Percentiles rank a stretch among this genome's conserved stretches.
phyloP scores from a whole-genome alignment of 2,888 invertebrate genomes.

The Scaptomyza caliginosa region DNA sequence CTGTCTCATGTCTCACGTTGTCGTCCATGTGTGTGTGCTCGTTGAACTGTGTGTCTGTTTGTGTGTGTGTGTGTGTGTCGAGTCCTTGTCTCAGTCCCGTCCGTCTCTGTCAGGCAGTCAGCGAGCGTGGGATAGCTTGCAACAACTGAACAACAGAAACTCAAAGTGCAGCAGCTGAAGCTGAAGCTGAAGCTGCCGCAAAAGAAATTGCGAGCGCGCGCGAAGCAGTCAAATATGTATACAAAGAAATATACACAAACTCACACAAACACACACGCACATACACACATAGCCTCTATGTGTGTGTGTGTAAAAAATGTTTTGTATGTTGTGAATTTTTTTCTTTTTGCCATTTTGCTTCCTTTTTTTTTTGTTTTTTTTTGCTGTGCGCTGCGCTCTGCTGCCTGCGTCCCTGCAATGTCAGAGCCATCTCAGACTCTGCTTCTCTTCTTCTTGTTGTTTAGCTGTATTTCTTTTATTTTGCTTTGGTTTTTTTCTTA shows the following conservation, averaged over 20 bases:
- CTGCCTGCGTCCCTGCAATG: constrained; percentile 25
- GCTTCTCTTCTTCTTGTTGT: constrained; percentile 35
- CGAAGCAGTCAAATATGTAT: constrained; percentile 69
- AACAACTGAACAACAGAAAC: constrained; percentile 73
- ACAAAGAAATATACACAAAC: constrained; percentile 52
- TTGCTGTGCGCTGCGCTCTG: constrained; percentile 31
- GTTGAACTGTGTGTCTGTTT: constrained; percentile 1
- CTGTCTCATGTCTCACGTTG: constrained; percentile 14
- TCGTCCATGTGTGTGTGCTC: constrained; percentile 12
- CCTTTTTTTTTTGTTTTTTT: constrained; percentile 52
- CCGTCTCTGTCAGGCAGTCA: constrained; percentile 69
- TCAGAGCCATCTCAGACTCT: constrained; percentile 43
- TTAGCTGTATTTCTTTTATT: constrained; percentile 22
- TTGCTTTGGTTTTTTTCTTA: constrained; percentile 38
- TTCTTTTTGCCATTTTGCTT: constrained; percentile 34
- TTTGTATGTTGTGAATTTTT: constrained; percentile 73
- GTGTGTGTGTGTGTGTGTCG: constrained; percentile 13
- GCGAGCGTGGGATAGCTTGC: constrained; percentile 74
- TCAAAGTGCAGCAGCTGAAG: constrained; percentile 70
- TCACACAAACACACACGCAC: constrained; percentile 40
- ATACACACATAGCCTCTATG: constrained; percentile 9
- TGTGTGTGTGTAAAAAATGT: constrained; percentile 55
- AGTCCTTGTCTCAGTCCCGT: constrained; percentile 59
- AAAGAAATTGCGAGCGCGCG: constrained; percentile 74
- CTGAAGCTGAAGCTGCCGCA: constrained; percentile 63